Percentiles rank a stretch among this genome's conserved stretches.
Conservation (phyloP, 2,113 vertebrate genomes). For the Psittacula cyanocephala region DNA sequence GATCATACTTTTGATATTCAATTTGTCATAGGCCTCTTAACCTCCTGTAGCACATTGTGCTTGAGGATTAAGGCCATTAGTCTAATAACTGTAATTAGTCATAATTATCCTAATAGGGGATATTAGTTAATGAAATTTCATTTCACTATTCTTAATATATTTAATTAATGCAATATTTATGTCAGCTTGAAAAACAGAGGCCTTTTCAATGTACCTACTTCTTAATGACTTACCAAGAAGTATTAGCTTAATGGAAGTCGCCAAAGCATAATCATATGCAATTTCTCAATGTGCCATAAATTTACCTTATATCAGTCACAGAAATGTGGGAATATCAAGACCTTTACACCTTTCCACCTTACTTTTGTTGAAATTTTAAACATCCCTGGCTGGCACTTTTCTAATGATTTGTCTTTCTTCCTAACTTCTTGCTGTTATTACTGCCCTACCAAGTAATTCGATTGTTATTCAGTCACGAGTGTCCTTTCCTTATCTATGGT, state of each 20-base stretch:
- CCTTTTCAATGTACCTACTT: slow-evolving; percentile 7
- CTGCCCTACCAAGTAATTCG: not conserved
- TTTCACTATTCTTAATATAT: slow-evolving; percentile 68
- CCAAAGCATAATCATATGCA: not conserved
- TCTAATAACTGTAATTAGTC: slow-evolving; percentile 79
- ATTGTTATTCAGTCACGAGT: not conserved
- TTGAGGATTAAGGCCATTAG: slow-evolving; percentile 73
- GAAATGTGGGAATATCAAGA: not conserved
- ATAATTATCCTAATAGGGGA: slow-evolving; percentile 75
- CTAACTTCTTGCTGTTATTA: not conserved
- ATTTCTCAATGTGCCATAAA: not conserved
- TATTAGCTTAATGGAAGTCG: not conserved
- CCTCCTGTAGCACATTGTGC: slow-evolving; percentile 70
- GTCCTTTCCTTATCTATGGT: not conserved
- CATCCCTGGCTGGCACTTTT: not conserved
- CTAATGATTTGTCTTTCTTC: not conserved
- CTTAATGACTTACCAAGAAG: slow-evolving; percentile 6
- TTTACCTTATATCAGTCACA: not conserved
- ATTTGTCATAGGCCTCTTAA: slow-evolving; percentile 71
- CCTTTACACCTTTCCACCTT: not conserved
- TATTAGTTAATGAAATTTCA: slow-evolving; percentile 76
- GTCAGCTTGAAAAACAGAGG: slow-evolving; percentile 45
- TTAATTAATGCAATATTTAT: slow-evolving; percentile 75
- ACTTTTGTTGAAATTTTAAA: not conserved
- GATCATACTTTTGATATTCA: slow-evolving; percentile 63